phyloP scores from a whole-genome alignment of 2,113 vertebrate species.

The Oncorhynchus kisutch region DNA sequence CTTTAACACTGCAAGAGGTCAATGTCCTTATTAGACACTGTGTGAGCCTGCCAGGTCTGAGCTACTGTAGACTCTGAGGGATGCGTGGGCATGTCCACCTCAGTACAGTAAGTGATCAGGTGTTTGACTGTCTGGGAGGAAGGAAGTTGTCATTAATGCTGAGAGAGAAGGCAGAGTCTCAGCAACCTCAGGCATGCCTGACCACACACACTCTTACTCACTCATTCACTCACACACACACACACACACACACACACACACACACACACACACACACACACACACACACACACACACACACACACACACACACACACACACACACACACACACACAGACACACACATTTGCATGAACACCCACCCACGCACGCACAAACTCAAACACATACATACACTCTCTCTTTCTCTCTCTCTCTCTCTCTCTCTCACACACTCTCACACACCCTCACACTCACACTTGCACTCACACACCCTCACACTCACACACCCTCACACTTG shows the following conservation, averaged over 20 bases:
- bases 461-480: neutral
- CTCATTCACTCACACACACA: conserved; percentile 5
- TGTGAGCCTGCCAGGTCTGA: conserved; percentile 47
- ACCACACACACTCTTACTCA: conserved; percentile 46
- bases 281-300: conserved; percentile 38
- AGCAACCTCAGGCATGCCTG: conserved; percentile 70
- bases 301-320: conserved; percentile 26
- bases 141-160: conserved; percentile 75
- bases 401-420: no score
- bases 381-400: conserved; percentile 15
- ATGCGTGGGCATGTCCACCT: conserved; percentile 65
- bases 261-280: conserved; percentile 6
- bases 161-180: conserved; percentile 59
- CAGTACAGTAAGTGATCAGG: conserved; percentile 68
- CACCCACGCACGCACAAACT: neutral
- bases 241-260: neutral
- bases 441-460: neutral
- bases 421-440: no score
- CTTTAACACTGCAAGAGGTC: neutral
- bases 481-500: neutral
- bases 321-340: conserved; percentile 8
- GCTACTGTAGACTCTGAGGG: conserved; percentile 33
- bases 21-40: conserved; percentile 55
- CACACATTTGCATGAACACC: neutral
- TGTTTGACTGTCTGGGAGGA: conserved; percentile 75